phyloP scores from a whole-genome alignment of 2,797 vertebrate species.

The Rhabdomys pumilio region DNA sequence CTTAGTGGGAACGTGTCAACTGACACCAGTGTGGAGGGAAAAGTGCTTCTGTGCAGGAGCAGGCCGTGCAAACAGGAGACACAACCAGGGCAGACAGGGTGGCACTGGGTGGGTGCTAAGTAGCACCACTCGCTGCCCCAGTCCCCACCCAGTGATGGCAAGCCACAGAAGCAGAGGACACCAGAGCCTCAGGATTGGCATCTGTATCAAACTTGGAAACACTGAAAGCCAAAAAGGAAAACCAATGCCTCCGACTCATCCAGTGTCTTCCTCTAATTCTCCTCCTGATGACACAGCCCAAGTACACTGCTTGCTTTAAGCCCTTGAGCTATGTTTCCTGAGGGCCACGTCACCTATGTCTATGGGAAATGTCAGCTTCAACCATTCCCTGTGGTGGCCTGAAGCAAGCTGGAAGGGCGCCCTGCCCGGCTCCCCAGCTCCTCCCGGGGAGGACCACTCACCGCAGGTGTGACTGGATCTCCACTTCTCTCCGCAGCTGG shows the following conservation, averaged over 20 bases:
- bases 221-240: neutral
- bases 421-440: neutral
- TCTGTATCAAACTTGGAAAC: neutral
- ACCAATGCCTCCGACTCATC: too few relatives aligned
- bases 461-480: constrained; percentile 99
- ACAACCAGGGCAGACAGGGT: neutral
- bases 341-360: neutral
- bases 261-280: neutral
- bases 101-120: neutral
- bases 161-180: neutral
- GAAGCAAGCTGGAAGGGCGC: neutral
- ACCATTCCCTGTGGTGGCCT: neutral
- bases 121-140: neutral
- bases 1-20: neutral
- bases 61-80: neutral
- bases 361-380: neutral
- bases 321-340: neutral
- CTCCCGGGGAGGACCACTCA: constrained; percentile 80
- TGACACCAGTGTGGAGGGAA: neutral
- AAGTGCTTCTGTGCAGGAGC: neutral
- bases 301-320: neutral
- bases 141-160: neutral
- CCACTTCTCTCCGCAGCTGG: constrained; percentile 97
- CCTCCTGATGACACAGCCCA: neutral
- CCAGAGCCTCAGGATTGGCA: neutral